phyloP scores from a whole-genome alignment of 2,113 vertebrate genomes.

The Notarius lentiginosus region DNA sequence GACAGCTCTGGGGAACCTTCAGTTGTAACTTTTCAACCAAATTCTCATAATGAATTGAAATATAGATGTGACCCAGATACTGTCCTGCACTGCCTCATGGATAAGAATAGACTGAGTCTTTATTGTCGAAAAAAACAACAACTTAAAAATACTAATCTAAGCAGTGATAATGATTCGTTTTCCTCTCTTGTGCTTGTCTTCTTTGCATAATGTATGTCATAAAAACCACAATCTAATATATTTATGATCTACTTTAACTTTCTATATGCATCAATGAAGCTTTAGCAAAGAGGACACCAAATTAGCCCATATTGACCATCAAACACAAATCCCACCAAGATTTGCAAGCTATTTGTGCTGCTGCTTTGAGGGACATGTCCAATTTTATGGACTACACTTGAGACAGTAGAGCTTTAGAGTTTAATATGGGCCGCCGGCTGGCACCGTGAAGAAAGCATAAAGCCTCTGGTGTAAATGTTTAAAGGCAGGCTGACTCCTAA shows the following conservation, averaged over 20 bases:
- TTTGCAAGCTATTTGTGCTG: constrained; percentile 27
- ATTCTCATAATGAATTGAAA: neutral
- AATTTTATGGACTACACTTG: constrained; percentile 24
- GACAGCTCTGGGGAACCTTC: neutral
- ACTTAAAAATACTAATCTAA: neutral
- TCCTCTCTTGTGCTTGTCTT: neutral
- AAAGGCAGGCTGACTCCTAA: constrained; percentile 35
- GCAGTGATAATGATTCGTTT: neutral
- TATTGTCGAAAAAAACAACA: neutral
- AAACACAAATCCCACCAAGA: constrained; percentile 39
- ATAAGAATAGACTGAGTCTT: neutral
- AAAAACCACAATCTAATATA: constrained; percentile 23
- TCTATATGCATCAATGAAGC: neutral
- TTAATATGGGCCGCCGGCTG: constrained; percentile 9
- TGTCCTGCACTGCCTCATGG: neutral
- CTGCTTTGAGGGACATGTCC: constrained; percentile 20
- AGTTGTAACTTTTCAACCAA: neutral
- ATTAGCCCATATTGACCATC: constrained; percentile 38
- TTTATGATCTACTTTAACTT: constrained; percentile 24
- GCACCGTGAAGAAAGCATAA: constrained; percentile 9
- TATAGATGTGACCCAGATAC: neutral
- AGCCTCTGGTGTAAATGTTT: constrained; percentile 42
- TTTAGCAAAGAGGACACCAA: constrained; percentile 33
- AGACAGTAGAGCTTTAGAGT: constrained; percentile 26
- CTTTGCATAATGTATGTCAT: constrained; percentile 31